Evolutionary conservation across 2,888 invertebrate genomes (phyloP).

Genomic region (Drymonia ruficornis): DNA sequence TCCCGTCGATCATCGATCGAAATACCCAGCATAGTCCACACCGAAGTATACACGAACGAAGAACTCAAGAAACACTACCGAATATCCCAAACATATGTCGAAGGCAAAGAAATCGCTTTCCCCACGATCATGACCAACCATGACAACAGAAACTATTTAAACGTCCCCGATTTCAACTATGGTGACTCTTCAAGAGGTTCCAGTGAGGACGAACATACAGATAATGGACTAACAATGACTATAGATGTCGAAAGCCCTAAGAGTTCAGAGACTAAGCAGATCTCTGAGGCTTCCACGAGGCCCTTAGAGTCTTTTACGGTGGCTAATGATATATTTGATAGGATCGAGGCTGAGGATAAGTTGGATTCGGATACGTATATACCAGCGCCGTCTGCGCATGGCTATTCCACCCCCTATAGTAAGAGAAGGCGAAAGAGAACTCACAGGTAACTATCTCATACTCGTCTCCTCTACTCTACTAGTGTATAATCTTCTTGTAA

Average conservation of each 20-base stretch:
- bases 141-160: constrained; percentile 42
- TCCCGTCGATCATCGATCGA: constrained; percentile 71
- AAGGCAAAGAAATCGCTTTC: constrained; percentile 74
- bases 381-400: constrained; percentile 44
- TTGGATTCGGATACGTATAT: constrained; percentile 50
- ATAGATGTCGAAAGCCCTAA: constrained; percentile 69
- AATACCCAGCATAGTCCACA: constrained; percentile 67
- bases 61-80: constrained; percentile 74
- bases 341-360: constrained; percentile 59
- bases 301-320: constrained; percentile 52
- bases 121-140: constrained; percentile 49
- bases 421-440: constrained; percentile 59
- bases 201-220: constrained; percentile 67
- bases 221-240: constrained; percentile 68
- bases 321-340: constrained; percentile 48
- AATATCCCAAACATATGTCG: constrained; percentile 76
- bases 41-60: constrained; percentile 75
- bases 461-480: no score
- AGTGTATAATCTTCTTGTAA: no score
- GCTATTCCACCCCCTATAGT: constrained; percentile 65
- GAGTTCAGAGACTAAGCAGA: constrained; percentile 50
- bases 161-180: constrained; percentile 37
- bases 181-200: constrained; percentile 59
- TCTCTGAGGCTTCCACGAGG: constrained; percentile 61
- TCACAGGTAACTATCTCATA: constrained; percentile 54